These are phyloP conservation scores for Perca schrenkii DNA, from an alignment of 2,113 vertebrate species.

Conservation along the genomic window DNA sequence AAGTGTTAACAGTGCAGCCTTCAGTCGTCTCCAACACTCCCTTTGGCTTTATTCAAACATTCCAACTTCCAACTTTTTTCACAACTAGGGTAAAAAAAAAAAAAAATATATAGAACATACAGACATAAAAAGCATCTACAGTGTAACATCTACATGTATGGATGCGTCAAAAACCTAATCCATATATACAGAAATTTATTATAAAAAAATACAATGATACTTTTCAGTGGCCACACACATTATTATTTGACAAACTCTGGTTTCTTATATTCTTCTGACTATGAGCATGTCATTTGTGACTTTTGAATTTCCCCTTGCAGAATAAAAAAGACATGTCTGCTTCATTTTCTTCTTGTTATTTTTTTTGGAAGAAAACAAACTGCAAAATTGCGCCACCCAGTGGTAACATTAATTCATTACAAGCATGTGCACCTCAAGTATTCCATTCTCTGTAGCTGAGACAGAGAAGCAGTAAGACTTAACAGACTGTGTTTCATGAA, in stretches of 20 bases:
- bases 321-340: no score
- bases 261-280: background rate
- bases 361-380: background rate
- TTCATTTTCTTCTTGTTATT: no score
- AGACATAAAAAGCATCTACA: background rate
- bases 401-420: constrained; percentile 24
- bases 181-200: background rate
- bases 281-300: background rate
- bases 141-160: background rate
- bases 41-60: background rate
- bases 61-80: background rate
- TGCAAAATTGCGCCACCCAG: constrained; percentile 33
- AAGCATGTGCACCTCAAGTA: background rate
- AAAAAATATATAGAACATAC: background rate
- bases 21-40: background rate
- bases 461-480: background rate
- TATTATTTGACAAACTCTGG: background rate
- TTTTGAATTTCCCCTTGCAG: no score
- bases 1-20: background rate
- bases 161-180: background rate
- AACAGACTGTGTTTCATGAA: background rate
- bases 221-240: background rate
- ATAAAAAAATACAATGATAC: background rate
- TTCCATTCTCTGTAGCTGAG: background rate
- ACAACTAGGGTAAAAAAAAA: background rate